Evolutionary conservation across 2,797 vertebrate species (phyloP).

Genomic region (Pseudochaenichthys georgianus): DNA sequence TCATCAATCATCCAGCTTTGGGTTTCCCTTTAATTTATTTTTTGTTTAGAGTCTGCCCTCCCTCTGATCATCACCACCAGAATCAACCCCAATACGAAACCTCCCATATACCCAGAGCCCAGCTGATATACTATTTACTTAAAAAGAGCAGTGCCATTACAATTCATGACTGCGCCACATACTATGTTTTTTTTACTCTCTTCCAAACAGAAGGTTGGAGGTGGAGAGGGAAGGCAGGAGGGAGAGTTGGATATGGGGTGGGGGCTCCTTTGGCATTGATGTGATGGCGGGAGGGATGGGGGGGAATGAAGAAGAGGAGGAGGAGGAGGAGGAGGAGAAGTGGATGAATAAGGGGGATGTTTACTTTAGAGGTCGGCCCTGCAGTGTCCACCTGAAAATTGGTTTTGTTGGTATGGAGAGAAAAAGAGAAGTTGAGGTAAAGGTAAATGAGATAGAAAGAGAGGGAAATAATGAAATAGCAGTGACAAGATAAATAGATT

Average conservation of each 20-base stretch:
- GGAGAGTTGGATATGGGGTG: constrained; percentile 35
- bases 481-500: constrained; percentile 48
- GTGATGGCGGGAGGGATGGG: constrained; percentile 50
- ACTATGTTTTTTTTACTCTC: constrained; percentile 29
- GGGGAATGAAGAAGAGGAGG: constrained; percentile 27
- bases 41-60: constrained; percentile 52
- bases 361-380: constrained; percentile 82
- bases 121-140: constrained; percentile 66
- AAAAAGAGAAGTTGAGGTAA: constrained; percentile 2
- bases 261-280: constrained; percentile 66
- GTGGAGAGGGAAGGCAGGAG: constrained; percentile 48
- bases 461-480: constrained; percentile 25
- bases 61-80: constrained; percentile 22
- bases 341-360: constrained; percentile 67
- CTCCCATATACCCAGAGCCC: constrained; percentile 63
- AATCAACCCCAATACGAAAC: constrained; percentile 36
- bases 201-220: constrained; percentile 51
- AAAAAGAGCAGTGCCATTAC: constrained; percentile 78
- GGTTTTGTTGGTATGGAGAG: constrained; percentile 69
- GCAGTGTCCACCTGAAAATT: constrained; percentile 84
- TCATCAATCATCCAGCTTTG: constrained; percentile 59
- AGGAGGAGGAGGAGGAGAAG: constrained; percentile 41
- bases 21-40: constrained; percentile 57
- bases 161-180: constrained; percentile 80
- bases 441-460: constrained; percentile 15